Conservation (phyloP, 2,113 vertebrate species). For the Smithornis capensis region DNA sequence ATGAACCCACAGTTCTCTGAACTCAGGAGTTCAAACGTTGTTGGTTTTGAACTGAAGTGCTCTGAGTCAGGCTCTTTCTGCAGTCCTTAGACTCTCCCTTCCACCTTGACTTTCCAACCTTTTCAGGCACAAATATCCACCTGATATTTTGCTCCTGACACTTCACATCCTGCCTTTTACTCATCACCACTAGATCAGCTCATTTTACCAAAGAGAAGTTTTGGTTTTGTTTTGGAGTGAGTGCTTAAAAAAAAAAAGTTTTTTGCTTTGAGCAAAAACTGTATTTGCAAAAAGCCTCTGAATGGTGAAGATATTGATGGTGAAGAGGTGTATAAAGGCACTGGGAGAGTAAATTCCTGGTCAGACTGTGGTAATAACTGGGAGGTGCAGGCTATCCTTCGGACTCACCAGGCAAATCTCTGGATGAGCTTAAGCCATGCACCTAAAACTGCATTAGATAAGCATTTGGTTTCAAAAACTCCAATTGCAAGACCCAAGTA, state of each 20-base stretch:
- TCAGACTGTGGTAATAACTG: not conserved
- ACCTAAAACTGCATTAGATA: not conserved
- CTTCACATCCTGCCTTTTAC: not conserved
- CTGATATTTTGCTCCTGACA: not conserved
- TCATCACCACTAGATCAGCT: not conserved
- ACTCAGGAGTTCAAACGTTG: not conserved
- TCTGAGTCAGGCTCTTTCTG: not conserved
- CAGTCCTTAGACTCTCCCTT: not conserved
- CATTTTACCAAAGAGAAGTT: not conserved
- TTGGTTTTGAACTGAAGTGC: not conserved
- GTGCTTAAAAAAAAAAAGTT: not conserved
- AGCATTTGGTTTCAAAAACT: not conserved
- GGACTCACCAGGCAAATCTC: not conserved
- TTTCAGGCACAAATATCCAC: not conserved
- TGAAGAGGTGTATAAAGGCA: not conserved
- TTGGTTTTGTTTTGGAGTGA: not conserved
- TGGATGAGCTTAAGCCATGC: not conserved
- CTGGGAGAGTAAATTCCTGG: not conserved
- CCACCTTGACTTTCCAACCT: not conserved
- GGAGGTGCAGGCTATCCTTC: not conserved
- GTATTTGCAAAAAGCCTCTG: not conserved
- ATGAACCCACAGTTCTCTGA: not conserved
- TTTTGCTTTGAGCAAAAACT: not conserved
- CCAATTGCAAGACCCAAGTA: not conserved
- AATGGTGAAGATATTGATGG: not conserved